A percentile compares a stretch with the other conserved stretches of the same genome.
phyloP scores from a whole-genome alignment of 2,888 invertebrate species.

The Cetonia aurata region DNA sequence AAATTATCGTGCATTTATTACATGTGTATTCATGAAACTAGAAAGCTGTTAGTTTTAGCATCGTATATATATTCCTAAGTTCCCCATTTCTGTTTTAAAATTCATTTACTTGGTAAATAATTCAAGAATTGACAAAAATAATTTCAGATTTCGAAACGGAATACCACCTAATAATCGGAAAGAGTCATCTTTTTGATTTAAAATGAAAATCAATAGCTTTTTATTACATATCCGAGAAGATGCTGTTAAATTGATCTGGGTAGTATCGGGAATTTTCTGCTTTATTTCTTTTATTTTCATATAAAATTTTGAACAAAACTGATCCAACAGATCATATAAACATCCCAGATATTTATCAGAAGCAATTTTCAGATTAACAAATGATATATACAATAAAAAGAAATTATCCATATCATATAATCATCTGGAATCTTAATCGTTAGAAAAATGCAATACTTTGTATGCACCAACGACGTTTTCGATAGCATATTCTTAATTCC shows the following conservation, averaged over 20 bases:
- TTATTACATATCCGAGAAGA: too few relatives aligned
- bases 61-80: constrained; percentile 1
- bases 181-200: too few relatives aligned
- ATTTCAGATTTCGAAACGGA: not conserved
- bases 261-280: too few relatives aligned
- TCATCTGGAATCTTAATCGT: not conserved
- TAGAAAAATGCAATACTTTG: too few relatives aligned
- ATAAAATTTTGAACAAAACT: too few relatives aligned
- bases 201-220: too few relatives aligned
- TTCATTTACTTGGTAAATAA: not conserved
- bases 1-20: constrained; percentile 42
- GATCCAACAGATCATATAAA: too few relatives aligned
- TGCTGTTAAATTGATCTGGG: too few relatives aligned
- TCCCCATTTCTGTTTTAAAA: not conserved
- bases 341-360: not conserved
- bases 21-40: constrained; percentile 20
- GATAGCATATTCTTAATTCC: not conserved
- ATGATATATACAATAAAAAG: not conserved
- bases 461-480: too few relatives aligned
- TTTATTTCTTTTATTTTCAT: too few relatives aligned
- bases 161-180: too few relatives aligned
- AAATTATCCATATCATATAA: too few relatives aligned
- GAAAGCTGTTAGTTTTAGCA: constrained; percentile 14
- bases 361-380: not conserved
- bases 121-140: not conserved